Evolutionary conservation across 2,888 invertebrate species (phyloP), one percentile per base, ranked within the genome.

Genomic region (Dorcus parallelipipedus): DNA sequence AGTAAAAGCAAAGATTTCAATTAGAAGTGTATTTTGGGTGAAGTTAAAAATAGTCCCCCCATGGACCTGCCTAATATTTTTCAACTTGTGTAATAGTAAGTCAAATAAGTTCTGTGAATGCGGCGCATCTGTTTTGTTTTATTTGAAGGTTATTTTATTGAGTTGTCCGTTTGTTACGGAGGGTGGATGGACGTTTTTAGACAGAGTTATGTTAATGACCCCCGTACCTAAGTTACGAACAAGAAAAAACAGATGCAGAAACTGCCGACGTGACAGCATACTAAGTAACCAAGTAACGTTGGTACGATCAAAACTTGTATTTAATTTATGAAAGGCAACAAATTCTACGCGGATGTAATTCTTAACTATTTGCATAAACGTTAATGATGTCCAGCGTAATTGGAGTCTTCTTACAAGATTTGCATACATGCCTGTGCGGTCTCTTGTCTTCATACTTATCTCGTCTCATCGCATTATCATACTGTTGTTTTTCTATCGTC

Each of bases 111-210:
- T 45, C 20, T 45, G 23, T 20, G 9, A 17, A 23, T 45, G 23
- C 45, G 45, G 17, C 45, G 7, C n/a, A 45, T 20, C 20, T 23
- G 9, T 20, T 45, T 45, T 10, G 45, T 45, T 20, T 45, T 45
- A 20, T 45, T 17, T 20, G 20, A 10, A 23, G 17, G 45, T 17
- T 45, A 50, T 38, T 47, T 14, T 17, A 38, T 60, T 58, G 47
- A 58, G 57, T 62, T 63, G 63, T 55, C 54, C 63, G 42, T 39
- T 57, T 60, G 41, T 49, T 56, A 9, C 58, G 54, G 60, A 63
- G 63, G 63, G 63, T 63, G 60, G 60, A 60, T 58, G 58, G 62
- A 63, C 63, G 58, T 63, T 63, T 63, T 63, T 63, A 63, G 60
- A 63, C 55, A 54, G 53, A 54, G 54, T 60, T 60, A 63, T 60